These are phyloP conservation scores for Gastrophryne carolinensis DNA, from an alignment of 2,797 vertebrate genomes.

Conservation along the genomic window DNA sequence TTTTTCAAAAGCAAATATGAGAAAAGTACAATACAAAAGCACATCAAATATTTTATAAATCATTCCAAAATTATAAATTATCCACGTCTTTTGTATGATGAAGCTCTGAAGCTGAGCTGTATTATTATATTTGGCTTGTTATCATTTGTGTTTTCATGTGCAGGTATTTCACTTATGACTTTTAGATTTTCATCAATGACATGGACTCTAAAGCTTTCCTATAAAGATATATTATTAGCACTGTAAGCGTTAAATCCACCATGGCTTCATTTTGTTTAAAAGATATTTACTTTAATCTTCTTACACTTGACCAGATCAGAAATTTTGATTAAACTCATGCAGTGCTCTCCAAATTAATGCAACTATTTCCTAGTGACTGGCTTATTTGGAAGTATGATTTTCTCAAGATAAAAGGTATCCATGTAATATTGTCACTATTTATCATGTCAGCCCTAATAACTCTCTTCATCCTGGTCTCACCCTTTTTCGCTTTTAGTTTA, in stretches of 20 bases:
- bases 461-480: too few species aligned
- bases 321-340: slow-evolving; percentile 2
- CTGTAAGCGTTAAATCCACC: neutral
- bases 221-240: neutral
- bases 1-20: too few species aligned
- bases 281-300: slow-evolving; percentile 6
- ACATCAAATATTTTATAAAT: too few species aligned
- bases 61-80: too few species aligned
- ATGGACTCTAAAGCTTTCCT: neutral
- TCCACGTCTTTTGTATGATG: too few species aligned
- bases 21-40: too few species aligned
- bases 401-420: too few species aligned
- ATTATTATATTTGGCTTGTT: too few species aligned
- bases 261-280: slow-evolving; percentile 9
- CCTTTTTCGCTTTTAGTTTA: neutral
- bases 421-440: too few species aligned
- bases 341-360: neutral
- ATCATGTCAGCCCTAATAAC: too few species aligned
- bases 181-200: neutral
- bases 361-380: neutral
- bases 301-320: neutral
- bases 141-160: too few species aligned
- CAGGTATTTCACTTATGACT: neutral
- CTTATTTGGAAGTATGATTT: neutral
- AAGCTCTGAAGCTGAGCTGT: too few species aligned